phyloP scores from a whole-genome alignment of 2,888 invertebrate genomes.

The Falcaria lacertinaria region DNA sequence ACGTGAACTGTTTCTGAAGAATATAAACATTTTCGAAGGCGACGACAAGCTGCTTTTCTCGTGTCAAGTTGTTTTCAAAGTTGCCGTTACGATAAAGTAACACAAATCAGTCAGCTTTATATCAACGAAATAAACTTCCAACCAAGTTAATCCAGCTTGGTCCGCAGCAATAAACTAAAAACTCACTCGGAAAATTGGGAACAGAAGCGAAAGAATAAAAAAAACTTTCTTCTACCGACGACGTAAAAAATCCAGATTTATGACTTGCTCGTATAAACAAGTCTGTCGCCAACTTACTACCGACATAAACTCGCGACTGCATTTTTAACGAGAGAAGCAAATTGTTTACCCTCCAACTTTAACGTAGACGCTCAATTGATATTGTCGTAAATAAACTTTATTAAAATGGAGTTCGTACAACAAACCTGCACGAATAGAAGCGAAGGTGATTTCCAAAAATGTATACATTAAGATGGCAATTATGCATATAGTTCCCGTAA shows the following conservation, averaged over 20 bases:
- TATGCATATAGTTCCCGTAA: too few relatives aligned
- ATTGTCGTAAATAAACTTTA: constrained; percentile 12
- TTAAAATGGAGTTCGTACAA: constrained; percentile 22
- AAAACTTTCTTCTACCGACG: constrained; percentile 43
- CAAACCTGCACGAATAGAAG: constrained; percentile 15
- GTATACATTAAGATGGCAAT: too few relatives aligned
- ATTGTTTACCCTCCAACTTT: constrained; percentile 32
- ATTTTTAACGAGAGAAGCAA: constrained; percentile 34
- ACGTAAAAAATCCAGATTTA: constrained; percentile 56
- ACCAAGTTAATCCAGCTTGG: background rate
- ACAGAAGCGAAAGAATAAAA: constrained; percentile 52
- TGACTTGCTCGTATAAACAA: constrained; percentile 27
- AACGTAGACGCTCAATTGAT: background rate
- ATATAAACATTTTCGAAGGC: too few relatives aligned
- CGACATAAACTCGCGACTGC: constrained; percentile 25
- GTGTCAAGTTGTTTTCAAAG: too few relatives aligned
- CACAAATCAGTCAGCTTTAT: too few relatives aligned
- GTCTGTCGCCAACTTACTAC: constrained; percentile 13
- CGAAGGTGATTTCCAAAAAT: background rate
- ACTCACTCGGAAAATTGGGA: constrained; percentile 21
- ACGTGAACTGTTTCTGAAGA: too few relatives aligned
- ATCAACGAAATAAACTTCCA: background rate
- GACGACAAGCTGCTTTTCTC: too few relatives aligned
- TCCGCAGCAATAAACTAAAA: constrained; percentile 18
- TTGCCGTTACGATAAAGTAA: too few relatives aligned